Evolutionary conservation across 2,113 vertebrate genomes (phyloP).

Genomic region (Pitta sordida): DNA sequence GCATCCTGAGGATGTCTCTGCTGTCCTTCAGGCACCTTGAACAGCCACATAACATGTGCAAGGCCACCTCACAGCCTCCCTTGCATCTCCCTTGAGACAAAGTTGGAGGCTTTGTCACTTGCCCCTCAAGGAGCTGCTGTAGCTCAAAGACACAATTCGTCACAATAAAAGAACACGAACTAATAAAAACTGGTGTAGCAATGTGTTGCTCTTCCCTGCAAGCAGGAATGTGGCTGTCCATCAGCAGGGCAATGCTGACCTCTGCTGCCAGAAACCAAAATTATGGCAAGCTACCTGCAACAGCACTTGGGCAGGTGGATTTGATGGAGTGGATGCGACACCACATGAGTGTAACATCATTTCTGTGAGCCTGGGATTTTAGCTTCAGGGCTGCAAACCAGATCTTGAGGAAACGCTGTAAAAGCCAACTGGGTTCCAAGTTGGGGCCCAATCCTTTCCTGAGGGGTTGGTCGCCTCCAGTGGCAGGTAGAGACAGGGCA

Average conservation of each 20-base stretch:
- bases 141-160: neutral
- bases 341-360: fast-evolving
- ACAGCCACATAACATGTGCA: neutral
- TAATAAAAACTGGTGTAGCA: neutral
- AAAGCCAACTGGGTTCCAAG: fast-evolving
- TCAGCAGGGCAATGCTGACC: conserved; percentile 73
- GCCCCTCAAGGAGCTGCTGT: neutral
- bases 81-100: fast-evolving
- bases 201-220: neutral
- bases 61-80: neutral
- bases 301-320: neutral
- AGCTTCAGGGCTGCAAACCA: neutral
- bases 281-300: neutral
- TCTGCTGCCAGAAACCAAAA: conserved; percentile 69
- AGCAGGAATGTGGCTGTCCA: neutral
- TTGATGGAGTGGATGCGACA: fast-evolving
- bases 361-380: neutral
- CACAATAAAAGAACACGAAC: neutral
- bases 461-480: fast-evolving
- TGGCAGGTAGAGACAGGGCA: fast-evolving
- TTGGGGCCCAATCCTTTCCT: neutral
- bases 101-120: neutral
- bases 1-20: fast-evolving
- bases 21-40: neutral
- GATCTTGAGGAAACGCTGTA: neutral